phyloP scores from a whole-genome alignment of 2,888 invertebrate species.

The Cephus runcator region DNA sequence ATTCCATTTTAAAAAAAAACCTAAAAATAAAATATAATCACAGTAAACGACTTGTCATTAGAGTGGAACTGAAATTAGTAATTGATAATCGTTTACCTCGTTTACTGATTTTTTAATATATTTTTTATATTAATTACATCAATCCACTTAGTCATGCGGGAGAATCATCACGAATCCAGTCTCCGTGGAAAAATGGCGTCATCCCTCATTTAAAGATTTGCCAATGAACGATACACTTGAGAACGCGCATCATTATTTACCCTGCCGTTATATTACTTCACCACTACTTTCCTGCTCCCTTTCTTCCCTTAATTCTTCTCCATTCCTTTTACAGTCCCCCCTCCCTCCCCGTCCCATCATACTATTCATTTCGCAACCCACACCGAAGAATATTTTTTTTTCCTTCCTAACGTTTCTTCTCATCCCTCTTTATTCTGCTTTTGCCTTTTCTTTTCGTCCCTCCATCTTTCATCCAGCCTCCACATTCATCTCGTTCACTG shows the following conservation, averaged over 20 bases:
- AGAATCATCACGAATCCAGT: no score
- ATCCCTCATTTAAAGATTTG: neutral
- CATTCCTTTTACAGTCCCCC: neutral
- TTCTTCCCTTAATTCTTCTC: conserved; percentile 10
- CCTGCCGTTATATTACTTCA: neutral
- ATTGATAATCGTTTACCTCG: no score
- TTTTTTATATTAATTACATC: neutral
- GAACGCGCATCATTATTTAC: neutral
- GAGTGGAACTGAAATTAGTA: no score
- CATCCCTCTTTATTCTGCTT: neutral
- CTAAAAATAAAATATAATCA: no score
- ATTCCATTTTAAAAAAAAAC: no score
- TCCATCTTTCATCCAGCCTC: conserved; percentile 9
- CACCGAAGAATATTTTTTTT: conserved; percentile 7
- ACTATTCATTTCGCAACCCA: conserved; percentile 1
- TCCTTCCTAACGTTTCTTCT: conserved; percentile 3
- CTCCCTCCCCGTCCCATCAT: neutral
- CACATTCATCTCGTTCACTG: neutral
- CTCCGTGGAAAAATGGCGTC: neutral
- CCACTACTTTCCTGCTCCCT: neutral
- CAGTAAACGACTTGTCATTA: neutral
- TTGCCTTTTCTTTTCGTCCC: conserved; percentile 6
- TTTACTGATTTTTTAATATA: neutral
- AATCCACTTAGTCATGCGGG: neutral
- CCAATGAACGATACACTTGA: neutral